Base-by-base conservation (phyloP, 1,140 invertebrate genomes). In the Bombus pascuorum region DNA sequence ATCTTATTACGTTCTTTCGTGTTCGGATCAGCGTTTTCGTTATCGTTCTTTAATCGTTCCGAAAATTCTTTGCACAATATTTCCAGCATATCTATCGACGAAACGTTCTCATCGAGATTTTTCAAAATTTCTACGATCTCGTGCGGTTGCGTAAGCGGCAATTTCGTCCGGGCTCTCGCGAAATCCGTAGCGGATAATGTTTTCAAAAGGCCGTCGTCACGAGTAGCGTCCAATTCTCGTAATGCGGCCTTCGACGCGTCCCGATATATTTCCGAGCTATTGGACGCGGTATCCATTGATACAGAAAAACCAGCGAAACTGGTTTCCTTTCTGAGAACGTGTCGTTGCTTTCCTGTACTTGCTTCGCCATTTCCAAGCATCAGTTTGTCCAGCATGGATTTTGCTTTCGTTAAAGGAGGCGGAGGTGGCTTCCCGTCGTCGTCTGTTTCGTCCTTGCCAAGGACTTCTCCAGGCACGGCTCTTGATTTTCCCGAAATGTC, bases 51-150 rank as follows among this genome's bases (percentile, higher is more conserved):
- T 10, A 93, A 15, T 34, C 85, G 87, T 62, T 90, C 86, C 28
- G 87, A 79, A 81, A 93, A 94, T 78, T 91, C 89, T 8, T 81
- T n/a, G 62, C 77, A 83, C 22, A 95, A 74, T 28, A 47, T 79
- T 1, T 89, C 59, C 18, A 94, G 28, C 32, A 92, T 88, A 1
- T 73, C 78, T n/a, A 76, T 53, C 8, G 84, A 25, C 28, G 91
- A 85, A 28, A 71, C 71, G 34, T 77, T 53, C 3, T 87, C 71
- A 1, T 91, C 74, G 34, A 81, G 79, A 10, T 74, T 83, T 62
- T 84, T 74, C 13, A 93, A 84, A 28, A 92, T 72, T 57, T 86
- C 77, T 5, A 90, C 28, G 10, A 95, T 73, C 80, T 94, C 91
- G 3, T 86, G 28, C 0, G 62, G 6, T 3, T 89, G 74, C 70